Conservation (phyloP, 92 coral and sea anemone genomes). For the Palythoa grandiflora region DNA sequence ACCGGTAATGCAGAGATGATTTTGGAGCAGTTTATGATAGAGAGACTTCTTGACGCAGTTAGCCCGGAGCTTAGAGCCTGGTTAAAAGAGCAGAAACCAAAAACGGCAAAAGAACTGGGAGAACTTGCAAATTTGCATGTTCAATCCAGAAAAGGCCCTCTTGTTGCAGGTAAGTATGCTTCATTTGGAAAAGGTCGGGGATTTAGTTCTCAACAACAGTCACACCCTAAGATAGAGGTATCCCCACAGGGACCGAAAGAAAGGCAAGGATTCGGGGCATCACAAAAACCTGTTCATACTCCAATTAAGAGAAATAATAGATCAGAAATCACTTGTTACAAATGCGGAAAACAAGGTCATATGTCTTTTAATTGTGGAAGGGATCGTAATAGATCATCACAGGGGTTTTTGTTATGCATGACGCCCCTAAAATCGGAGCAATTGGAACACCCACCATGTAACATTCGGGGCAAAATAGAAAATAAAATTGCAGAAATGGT, state of each 20-base stretch:
- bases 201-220: not conserved
- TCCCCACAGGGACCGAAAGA: not conserved
- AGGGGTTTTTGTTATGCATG: not conserved
- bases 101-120: constrained; percentile 66
- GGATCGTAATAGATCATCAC: not conserved
- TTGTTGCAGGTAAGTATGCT: constrained; percentile 62
- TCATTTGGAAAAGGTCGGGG: constrained; percentile 20
- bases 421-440: not conserved
- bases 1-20: constrained; percentile 49
- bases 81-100: constrained; percentile 62
- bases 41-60: constrained; percentile 44
- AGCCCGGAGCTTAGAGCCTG: constrained; percentile 67
- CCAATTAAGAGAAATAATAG: not conserved
- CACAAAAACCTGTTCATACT: not conserved
- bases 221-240: not conserved
- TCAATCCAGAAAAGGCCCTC: constrained; percentile 73
- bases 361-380: not conserved
- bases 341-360: not conserved
- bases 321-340: not conserved
- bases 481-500: constrained; percentile 30
- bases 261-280: not conserved
- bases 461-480: constrained; percentile 16
- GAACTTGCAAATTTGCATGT: constrained; percentile 65
- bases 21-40: constrained; percentile 1
- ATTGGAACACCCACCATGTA: not conserved